Conservation (phyloP, 2,888 invertebrate species). For the Pogonocherus hispidulus region DNA sequence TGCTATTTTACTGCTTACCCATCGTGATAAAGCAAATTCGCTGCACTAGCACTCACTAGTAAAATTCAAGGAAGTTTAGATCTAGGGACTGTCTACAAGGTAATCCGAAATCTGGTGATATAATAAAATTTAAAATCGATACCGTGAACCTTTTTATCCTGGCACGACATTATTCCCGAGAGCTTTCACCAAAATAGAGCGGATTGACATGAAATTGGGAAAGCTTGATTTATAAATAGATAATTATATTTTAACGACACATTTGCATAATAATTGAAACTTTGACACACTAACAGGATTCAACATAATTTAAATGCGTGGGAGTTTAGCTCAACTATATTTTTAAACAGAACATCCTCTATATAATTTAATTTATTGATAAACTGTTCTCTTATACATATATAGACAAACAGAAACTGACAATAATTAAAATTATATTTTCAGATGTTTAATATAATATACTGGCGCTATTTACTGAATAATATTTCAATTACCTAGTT, state of each 20-base stretch:
- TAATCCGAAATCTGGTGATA: constrained; percentile 27
- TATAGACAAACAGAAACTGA: too few species aligned
- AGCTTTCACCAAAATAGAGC: constrained; percentile 3
- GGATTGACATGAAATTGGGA: constrained; percentile 1
- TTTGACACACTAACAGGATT: background rate
- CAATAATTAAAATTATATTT: too few species aligned
- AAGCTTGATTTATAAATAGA: constrained; percentile 12
- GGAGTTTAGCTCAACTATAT: too few species aligned
- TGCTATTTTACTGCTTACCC: background rate
- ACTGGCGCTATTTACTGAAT: too few species aligned
- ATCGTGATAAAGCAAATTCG: constrained; percentile 2
- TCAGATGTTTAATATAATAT: too few species aligned
- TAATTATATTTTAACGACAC: background rate
- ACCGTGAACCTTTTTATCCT: constrained; percentile 48
- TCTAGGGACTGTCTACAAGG: background rate
- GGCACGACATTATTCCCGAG: constrained; percentile 40
- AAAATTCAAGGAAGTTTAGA: background rate
- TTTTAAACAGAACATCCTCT: too few species aligned
- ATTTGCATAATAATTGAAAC: background rate
- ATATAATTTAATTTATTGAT: too few species aligned
- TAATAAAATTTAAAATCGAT: constrained; percentile 43
- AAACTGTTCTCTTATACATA: too few species aligned
- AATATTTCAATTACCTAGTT: too few species aligned
- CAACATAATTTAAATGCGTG: too few species aligned
- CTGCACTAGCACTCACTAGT: background rate